Percentiles rank a stretch among this genome's conserved stretches.
These are phyloP conservation scores for Myotis daubentonii DNA, from an alignment of 2,797 vertebrate genomes.

Conservation along the genomic window DNA sequence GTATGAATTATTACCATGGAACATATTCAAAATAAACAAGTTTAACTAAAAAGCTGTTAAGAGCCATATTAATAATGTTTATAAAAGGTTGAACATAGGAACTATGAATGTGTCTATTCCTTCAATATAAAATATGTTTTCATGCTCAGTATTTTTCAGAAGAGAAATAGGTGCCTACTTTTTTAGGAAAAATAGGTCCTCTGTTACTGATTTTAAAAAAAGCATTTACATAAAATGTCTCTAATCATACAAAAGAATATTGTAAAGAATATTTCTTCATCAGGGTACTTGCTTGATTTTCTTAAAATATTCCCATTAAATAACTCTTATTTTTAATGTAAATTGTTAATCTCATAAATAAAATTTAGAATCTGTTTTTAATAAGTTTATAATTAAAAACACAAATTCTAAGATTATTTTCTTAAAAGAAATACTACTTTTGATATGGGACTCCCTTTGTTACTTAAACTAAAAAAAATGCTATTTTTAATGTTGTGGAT, in stretches of 20 bases:
- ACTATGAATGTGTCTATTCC: neutral
- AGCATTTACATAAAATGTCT: neutral
- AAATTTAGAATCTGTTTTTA: neutral
- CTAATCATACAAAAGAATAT: neutral
- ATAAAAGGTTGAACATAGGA: neutral
- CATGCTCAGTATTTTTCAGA: neutral
- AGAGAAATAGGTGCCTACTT: neutral
- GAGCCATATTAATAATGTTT: neutral
- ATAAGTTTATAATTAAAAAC: constrained; percentile 14
- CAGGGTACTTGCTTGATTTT: neutral
- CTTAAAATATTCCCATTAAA: neutral
- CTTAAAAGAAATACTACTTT: neutral
- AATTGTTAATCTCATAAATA: neutral
- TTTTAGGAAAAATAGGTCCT: neutral
- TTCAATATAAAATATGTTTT: neutral
- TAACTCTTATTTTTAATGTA: neutral
- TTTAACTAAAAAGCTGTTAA: neutral
- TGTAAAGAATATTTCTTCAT: neutral
- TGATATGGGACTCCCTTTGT: neutral
- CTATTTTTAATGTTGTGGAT: neutral
- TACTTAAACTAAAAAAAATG: constrained; percentile 8
- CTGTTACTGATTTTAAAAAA: neutral
- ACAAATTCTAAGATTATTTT: constrained; percentile 7
- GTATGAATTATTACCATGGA: neutral
- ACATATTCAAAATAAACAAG: neutral